These are phyloP conservation scores for Gari tellinella DNA, from an alignment of 2,888 invertebrate species.

Conservation along the genomic window DNA sequence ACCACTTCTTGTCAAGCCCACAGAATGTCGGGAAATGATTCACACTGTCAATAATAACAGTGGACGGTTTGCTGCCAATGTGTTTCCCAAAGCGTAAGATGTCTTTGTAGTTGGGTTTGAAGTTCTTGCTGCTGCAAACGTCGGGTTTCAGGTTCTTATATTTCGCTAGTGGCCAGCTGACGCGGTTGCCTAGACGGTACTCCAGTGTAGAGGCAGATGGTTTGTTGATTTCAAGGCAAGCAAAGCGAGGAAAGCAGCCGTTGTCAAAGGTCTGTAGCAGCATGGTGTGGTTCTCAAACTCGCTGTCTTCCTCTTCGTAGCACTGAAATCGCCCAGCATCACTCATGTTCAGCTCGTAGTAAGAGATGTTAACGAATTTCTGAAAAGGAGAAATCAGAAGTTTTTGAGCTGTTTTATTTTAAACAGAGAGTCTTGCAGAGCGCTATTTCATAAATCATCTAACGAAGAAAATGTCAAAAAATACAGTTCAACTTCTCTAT, in stretches of 20 bases:
- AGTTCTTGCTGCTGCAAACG: conserved; percentile 64
- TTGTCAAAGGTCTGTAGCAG: conserved; percentile 75
- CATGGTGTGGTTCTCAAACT: conserved; percentile 57
- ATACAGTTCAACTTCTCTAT: no score
- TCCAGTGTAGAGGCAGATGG: conserved; percentile 70
- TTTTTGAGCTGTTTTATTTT: no score
- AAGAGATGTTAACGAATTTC: conserved; percentile 51
- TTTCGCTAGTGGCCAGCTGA: conserved; percentile 72
- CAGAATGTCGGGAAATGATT: conserved; percentile 41
- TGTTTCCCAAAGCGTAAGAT: conserved; percentile 43
- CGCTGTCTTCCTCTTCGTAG: conserved; percentile 52
- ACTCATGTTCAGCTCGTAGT: conserved; percentile 53
- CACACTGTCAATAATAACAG: conserved; percentile 39
- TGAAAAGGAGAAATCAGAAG: conserved; percentile 23
- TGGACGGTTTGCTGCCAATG: conserved; percentile 59
- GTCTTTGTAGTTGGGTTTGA: conserved; percentile 53
- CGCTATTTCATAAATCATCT: no score
- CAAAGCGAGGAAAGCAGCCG: conserved; percentile 78
- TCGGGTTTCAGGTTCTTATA: conserved; percentile 54
- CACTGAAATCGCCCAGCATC: conserved; percentile 62
- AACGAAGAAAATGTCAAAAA: no score
- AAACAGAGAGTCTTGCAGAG: no score
- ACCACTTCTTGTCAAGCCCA: conserved; percentile 26
- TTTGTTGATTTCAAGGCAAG: conserved; percentile 73
- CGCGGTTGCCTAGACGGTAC: conserved; percentile 71